Evolutionary conservation across 1,140 invertebrate species (phyloP), one percentile per base, ranked within the genome.

Genomic region (Maniola jurtina): DNA sequence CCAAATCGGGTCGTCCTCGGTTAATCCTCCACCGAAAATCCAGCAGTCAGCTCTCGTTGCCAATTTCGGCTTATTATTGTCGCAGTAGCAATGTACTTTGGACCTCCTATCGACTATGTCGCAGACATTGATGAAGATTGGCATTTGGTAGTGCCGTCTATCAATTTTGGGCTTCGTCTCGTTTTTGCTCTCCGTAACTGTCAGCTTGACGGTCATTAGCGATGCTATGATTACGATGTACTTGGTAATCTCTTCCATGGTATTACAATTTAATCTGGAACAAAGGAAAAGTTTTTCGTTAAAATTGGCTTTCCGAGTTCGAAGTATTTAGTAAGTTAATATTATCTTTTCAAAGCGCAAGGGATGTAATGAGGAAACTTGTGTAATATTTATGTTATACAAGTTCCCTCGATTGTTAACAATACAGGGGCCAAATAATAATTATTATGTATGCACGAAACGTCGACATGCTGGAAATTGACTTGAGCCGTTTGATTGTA

Each of bases 1-100:
- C 95, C 95, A 96, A 34, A 94, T 92, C 0, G 93, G 91, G 74
- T 95, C 93, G 57, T 94, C 93, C 59, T 91, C 91, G 0, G 92
- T 90, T 56, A 95, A 86, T 11, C 92, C 93, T 60, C 92, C 91
- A 35, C 92, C 93, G 79, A 96, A 94, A 6, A 96, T 90, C 91
- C 93, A 92, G 73, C 93, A 95, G 72, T 92, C 92, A 0, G 90
- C 90, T 68, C 76, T 77, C 15, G 84, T 86, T 1, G 85, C 85
- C 71, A 89, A 79, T 77, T 88, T 91, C 10, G 77, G 79, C 67
- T 81, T 81, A 55, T 81, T 83, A 66, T 77, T 89, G 69, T 90
- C 85, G 66, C 90, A 91, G 71, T 91, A 91, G 68, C 90, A 91
- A 56, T 91, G 88, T 14, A 91, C 84, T 76, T 87, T 86, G 11